These are phyloP conservation scores for Torymus tubicola DNA, from an alignment of 2,888 invertebrate genomes.

Conservation along the genomic window DNA sequence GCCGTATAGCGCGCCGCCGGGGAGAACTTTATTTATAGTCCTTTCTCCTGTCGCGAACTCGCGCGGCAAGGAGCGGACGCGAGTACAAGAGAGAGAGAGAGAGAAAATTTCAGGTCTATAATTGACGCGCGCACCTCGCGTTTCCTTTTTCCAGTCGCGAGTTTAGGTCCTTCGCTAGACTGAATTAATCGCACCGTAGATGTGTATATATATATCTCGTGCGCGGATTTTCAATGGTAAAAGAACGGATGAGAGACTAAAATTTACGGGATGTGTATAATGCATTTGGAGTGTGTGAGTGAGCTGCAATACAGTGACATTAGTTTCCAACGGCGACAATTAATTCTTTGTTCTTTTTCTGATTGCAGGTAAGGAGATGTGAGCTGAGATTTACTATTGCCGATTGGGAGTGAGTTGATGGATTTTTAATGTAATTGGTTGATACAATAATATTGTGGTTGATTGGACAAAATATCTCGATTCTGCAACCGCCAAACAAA, in stretches of 20 bases:
- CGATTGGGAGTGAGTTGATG: neutral
- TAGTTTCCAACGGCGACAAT: neutral
- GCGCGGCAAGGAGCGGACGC: neutral
- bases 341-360: constrained; percentile 22
- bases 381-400: neutral
- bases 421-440: too few relatives aligned
- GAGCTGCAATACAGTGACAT: constrained; percentile 5
- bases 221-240: constrained; percentile 13
- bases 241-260: neutral
- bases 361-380: constrained; percentile 44
- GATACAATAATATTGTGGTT: too few relatives aligned
- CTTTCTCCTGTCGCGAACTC: neutral
- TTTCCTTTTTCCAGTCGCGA: constrained; percentile 4
- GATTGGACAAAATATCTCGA: too few relatives aligned
- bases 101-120: neutral
- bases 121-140: constrained; percentile 2
- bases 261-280: neutral
- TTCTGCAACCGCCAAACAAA: too few relatives aligned
- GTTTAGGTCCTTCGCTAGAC: constrained; percentile 8
- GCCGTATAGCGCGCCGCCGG: constrained; percentile 4
- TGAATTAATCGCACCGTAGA: constrained; percentile 31
- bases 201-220: neutral
- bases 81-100: neutral
- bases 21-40: constrained; percentile 43
- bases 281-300: constrained; percentile 4